Conservation (phyloP, 2,113 vertebrate species). For the Melanotaenia duboulayi region DNA sequence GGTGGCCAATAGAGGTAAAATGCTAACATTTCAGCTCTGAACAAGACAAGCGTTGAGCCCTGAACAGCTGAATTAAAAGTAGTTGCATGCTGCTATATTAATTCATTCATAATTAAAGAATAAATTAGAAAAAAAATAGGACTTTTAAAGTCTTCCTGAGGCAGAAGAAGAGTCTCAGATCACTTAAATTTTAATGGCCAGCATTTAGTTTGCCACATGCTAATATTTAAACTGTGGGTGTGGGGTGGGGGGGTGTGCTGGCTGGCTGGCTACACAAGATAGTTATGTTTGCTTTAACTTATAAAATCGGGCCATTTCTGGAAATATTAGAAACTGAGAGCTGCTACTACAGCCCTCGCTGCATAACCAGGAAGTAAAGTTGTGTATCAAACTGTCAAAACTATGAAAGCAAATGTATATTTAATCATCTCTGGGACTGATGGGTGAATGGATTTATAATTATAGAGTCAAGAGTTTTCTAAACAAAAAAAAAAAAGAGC, state of each 20-base stretch:
- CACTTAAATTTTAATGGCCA: constrained; percentile 51
- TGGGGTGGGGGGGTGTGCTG: no score
- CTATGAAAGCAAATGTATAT: not conserved
- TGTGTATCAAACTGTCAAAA: not conserved
- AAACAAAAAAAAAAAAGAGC: constrained; percentile 22
- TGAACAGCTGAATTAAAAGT: constrained; percentile 14
- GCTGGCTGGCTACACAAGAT: constrained; percentile 9
- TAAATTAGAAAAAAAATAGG: constrained; percentile 30
- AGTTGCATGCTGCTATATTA: constrained; percentile 2
- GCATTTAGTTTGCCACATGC: constrained; percentile 41
- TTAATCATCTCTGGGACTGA: constrained; percentile 1
- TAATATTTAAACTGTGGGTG: constrained; percentile 57
- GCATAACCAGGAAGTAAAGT: not conserved
- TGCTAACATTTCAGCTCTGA: constrained; percentile 10
- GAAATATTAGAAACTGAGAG: constrained; percentile 4
- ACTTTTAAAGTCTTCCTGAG: constrained; percentile 46
- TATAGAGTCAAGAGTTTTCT: constrained; percentile 24
- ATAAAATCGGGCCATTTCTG: constrained; percentile 5
- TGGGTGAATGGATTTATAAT: constrained; percentile 48
- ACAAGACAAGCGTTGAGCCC: constrained; percentile 6
- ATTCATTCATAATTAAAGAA: constrained; percentile 51
- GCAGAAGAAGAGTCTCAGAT: constrained; percentile 31
- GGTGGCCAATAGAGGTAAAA: constrained; percentile 89
- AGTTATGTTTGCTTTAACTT: constrained; percentile 35
- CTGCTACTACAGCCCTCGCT: not conserved